Evolutionary conservation across 2,888 invertebrate species (phyloP).

Genomic region (Griposia aprilina): DNA sequence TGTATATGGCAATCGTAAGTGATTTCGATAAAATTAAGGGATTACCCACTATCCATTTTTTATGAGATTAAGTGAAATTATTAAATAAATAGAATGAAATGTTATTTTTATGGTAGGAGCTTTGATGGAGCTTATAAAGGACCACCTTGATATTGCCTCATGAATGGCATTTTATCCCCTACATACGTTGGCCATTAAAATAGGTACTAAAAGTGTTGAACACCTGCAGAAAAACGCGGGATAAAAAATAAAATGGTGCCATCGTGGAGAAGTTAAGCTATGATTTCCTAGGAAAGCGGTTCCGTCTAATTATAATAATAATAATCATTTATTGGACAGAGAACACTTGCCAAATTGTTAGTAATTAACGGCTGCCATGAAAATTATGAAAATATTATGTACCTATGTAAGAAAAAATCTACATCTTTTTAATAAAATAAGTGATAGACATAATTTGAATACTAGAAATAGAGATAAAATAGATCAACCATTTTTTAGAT

Average conservation of each 20-base stretch:
- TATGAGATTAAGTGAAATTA: conserved; percentile 7
- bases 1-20: conserved; percentile 20
- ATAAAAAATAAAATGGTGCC: conserved; percentile 18
- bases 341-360: too few species aligned
- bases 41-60: not conserved
- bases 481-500: too few species aligned
- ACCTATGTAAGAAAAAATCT: too few species aligned
- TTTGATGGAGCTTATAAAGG: not conserved
- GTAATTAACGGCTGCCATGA: too few species aligned
- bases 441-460: too few species aligned
- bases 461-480: too few species aligned
- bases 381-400: too few species aligned
- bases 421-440: too few species aligned
- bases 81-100: conserved; percentile 25
- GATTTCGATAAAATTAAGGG: conserved; percentile 23
- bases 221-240: not conserved
- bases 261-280: not conserved
- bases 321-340: not conserved
- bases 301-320: not conserved
- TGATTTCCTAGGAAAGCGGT: not conserved
- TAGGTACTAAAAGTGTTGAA: not conserved
- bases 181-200: not conserved
- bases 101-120: conserved; percentile 14
- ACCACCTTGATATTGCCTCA: not conserved
- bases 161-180: not conserved